Base-by-base conservation (phyloP, 2,113 vertebrate species). In the Plotosus lineatus region DNA sequence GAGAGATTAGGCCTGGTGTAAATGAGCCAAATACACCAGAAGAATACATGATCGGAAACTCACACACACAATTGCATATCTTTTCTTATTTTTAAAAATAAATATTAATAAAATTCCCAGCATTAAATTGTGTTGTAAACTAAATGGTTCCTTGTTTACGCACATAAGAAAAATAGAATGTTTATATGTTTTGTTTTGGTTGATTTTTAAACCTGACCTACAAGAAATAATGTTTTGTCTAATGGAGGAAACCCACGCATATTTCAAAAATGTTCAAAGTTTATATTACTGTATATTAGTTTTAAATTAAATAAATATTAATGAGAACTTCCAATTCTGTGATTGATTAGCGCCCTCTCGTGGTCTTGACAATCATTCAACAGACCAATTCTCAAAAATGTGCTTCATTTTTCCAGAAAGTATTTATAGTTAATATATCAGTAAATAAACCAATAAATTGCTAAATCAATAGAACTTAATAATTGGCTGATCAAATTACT, bases 1-100 rank as follows among this genome's bases (percentile, higher is more conserved):
- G 40, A 63, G 78, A 80, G 53, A 53, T 78, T 40, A 78, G 0
- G 15, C 19, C 3, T n/a, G 5, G 33, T 79, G 50, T 44, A 55
- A 51, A 23, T 78, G 51, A 78, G 15, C 38, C 11, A 72, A 72
- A 50, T 50, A 72, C 31, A 12, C 50, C 28, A 48, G 26, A 71
- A 48, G 15, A 19, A 42, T 48, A 0, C 8, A 15, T 48, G 10
- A 28, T 17, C 15, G 48, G 42, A 33, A 14, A 48, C 26, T 12
- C 63, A 66, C 63, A 56, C 33, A 75, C 6, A 46, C n/a, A 21
- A n/a, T 19, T 46, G 17, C 5, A 23, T 11, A 23, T 61, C 19
- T 17, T 61, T 36, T 61, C 8, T 36, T 17, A 12, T 26, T 14
- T 28, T 28, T 53, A 56, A 14, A 14, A 58, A 58, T 28, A 12